Evolutionary conservation across 2,113 vertebrate species (phyloP).

Genomic region (Narcine bancroftii): DNA sequence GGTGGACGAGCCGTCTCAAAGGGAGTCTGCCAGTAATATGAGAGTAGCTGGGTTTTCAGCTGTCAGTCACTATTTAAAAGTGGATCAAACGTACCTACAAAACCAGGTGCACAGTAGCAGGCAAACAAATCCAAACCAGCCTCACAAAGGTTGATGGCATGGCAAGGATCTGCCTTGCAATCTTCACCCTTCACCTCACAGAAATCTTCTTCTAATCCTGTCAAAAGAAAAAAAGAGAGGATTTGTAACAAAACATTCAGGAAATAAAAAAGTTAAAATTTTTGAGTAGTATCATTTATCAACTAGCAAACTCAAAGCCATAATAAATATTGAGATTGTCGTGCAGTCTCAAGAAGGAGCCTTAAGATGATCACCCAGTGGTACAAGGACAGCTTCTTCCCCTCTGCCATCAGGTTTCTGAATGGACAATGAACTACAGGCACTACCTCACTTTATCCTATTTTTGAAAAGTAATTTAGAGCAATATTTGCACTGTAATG

Average conservation of each 20-base stretch:
- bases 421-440: too few species aligned
- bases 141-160: constrained; percentile 62
- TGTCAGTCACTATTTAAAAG: neutral
- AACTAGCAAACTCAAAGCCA: neutral
- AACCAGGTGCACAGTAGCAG: constrained; percentile 76
- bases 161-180: constrained; percentile 62
- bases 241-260: neutral
- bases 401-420: too few species aligned
- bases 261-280: neutral
- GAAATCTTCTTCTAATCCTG: constrained; percentile 63
- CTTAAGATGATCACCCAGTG: too few species aligned
- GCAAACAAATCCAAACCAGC: constrained; percentile 52
- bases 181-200: constrained; percentile 57
- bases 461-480: too few species aligned
- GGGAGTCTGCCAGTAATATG: too few species aligned
- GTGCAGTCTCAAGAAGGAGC: too few species aligned
- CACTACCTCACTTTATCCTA: too few species aligned
- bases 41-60: neutral
- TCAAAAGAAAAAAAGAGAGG: neutral
- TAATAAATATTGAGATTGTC: neutral
- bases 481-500: too few species aligned
- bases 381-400: too few species aligned
- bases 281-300: too few species aligned
- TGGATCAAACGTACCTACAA: constrained; percentile 58
- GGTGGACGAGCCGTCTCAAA: too few species aligned